Conservation (phyloP, 2,888 invertebrate species). For the Muschampia plurimacula region DNA sequence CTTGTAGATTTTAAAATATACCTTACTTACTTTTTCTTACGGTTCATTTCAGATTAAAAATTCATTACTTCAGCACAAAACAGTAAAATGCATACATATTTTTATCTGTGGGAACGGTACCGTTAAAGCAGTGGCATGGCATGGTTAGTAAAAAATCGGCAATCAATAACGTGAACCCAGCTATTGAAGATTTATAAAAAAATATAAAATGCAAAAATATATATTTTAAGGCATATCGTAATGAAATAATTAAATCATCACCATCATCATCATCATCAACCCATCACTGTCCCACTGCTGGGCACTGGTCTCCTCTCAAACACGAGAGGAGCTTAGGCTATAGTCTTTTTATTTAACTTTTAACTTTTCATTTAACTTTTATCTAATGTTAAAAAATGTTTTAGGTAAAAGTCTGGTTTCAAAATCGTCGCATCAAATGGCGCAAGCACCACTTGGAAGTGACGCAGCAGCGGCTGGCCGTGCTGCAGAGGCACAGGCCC, state of each 20-base stretch:
- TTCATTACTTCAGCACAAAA: not conserved
- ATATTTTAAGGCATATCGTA: too few species aligned
- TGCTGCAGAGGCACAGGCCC: conserved; percentile 77
- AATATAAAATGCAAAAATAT: too few species aligned
- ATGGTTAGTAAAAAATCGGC: conserved; percentile 29
- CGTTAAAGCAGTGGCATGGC: conserved; percentile 22
- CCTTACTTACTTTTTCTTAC: not conserved
- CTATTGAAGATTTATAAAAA: too few species aligned
- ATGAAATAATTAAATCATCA: too few species aligned
- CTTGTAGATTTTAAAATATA: not conserved
- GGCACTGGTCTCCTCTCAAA: too few species aligned
- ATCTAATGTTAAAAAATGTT: not conserved
- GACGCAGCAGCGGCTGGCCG: conserved; percentile 93
- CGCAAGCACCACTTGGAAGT: conserved; percentile 97
- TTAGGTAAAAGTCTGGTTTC: conserved; percentile 96
- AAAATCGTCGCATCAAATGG: conserved; percentile 98
- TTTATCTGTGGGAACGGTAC: conserved; percentile 35
- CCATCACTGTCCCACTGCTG: too few species aligned
- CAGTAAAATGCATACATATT: conserved; percentile 19
- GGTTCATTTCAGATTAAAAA: not conserved
- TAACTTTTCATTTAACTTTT: too few species aligned
- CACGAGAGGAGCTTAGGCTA: too few species aligned
- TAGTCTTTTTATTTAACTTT: too few species aligned
- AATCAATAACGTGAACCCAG: not conserved
- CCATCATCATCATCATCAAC: too few species aligned